Evolutionary conservation across 2,113 vertebrate genomes (phyloP).

Genomic region (Typhlomys cinereus): DNA sequence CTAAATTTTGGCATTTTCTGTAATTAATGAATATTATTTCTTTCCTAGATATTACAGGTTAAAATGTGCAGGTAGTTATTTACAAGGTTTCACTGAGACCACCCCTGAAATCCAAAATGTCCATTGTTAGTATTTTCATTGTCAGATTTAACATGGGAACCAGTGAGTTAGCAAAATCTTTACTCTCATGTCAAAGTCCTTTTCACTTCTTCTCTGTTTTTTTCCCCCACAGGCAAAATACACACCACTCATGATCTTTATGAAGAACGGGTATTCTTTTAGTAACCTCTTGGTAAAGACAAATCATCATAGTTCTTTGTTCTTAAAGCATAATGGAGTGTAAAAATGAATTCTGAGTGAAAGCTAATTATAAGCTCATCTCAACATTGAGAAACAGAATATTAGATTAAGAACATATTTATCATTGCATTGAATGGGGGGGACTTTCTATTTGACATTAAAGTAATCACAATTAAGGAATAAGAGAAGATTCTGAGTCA

Average conservation of each 20-base stretch:
- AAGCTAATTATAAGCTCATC: conserved; percentile 51
- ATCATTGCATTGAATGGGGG: conserved; percentile 54
- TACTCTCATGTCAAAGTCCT: neutral
- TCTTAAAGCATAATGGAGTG: conserved; percentile 27
- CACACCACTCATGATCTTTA: conserved; percentile 12
- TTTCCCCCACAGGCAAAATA: conserved; percentile 40
- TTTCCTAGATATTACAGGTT: conserved; percentile 20
- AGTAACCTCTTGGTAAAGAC: neutral
- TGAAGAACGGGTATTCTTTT: neutral
- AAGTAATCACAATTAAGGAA: conserved; percentile 9
- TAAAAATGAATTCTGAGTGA: conserved; percentile 56
- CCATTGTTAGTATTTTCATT: neutral
- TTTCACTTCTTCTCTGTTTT: neutral
- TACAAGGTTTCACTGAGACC: neutral
- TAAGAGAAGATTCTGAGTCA: neutral
- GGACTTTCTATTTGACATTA: conserved; percentile 34
- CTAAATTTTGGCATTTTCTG: neutral
- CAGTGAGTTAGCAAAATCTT: neutral
- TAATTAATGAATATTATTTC: conserved; percentile 22
- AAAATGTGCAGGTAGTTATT: neutral
- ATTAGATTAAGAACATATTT: conserved; percentile 56
- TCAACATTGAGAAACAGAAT: conserved; percentile 59
- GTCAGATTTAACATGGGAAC: neutral
- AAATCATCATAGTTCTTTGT: conserved; percentile 30
- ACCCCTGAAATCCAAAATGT: neutral